A percentile compares a stretch with the other conserved stretches of the same genome.
These are phyloP conservation scores for Hyposoter dolosus DNA, from an alignment of 2,888 invertebrate species.

Conservation along the genomic window DNA sequence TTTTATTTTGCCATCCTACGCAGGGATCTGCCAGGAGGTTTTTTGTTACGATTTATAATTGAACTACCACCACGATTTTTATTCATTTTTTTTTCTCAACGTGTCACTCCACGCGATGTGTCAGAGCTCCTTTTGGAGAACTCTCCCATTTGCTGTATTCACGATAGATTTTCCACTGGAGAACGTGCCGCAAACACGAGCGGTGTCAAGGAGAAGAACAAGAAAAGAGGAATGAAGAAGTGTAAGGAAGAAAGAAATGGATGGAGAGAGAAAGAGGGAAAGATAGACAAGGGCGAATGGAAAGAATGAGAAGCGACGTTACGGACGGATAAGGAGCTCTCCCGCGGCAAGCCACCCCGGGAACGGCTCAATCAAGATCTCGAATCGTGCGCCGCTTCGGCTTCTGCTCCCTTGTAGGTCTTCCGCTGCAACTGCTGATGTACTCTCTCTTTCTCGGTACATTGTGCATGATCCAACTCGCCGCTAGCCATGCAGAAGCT, in stretches of 20 bases:
- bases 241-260: conserved; percentile 4
- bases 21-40: background rate
- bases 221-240: conserved; percentile 35
- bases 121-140: conserved; percentile 18
- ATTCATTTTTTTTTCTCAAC: conserved; percentile 4
- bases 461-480: conserved; percentile 34
- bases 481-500: conserved; percentile 37
- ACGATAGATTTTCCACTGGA: conserved; percentile 42
- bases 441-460: conserved; percentile 43
- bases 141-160: conserved; percentile 14
- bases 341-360: conserved; percentile 64
- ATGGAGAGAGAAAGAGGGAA: conserved; percentile 12
- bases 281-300: conserved; percentile 26
- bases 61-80: background rate
- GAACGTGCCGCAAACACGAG: conserved; percentile 40
- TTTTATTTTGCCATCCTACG: background rate
- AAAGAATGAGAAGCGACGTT: conserved; percentile 64
- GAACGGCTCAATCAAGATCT: conserved; percentile 70
- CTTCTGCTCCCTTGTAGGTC: conserved; percentile 61
- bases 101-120: conserved; percentile 2
- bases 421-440: conserved; percentile 56
- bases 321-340: conserved; percentile 68
- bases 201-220: conserved; percentile 34
- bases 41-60: background rate
- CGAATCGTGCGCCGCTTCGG: conserved; percentile 68